Base-by-base conservation (phyloP, 2,113 vertebrate species). In the Gopherus flavomarginatus region DNA sequence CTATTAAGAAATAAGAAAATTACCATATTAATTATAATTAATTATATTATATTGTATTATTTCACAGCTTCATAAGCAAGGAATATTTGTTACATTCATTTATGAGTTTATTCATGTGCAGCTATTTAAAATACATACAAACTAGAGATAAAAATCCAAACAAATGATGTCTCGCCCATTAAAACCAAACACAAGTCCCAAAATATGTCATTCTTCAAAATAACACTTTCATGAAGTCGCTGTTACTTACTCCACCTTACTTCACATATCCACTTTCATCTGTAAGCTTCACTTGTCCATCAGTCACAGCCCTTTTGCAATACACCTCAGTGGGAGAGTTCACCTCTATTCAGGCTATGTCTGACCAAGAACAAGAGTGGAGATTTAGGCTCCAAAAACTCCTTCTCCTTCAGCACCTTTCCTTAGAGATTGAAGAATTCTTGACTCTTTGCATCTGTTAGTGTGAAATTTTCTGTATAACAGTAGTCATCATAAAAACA, bases 351-450 rank as follows among this genome's bases (percentile, higher is more conserved):
- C 50, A 1, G 42, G 53, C 29, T 47, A 11, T 44, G 81, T 83
- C 54, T 87, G 80, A 35, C 5, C 79, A 86, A 81, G 86, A 86
- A 78, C 7, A 29, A 24, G 11, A 29, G 10, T 11, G 69, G 81
- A 85, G 35, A n/a, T 26, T 85, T 26, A 52, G 44, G 85, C 38
- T 94, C 89, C 81, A 90, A 90, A 72, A 96, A 92, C 57, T 3
- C 31, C 31, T n/a, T 42, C 88, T 79, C 57, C 50, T 85, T 83
- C 92, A 85, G 79, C 72, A 26, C 17, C 9, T 79, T 95, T 91
- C 90, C 87, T 85, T 27, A 19, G 54, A 83, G 88, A 7, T 47
- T 52, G 22, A 26, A 79, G 87, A 93, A 89, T 59, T 79, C 53
- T 44, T 65, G 11, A 47, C 27, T 87, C 89, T 87, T 59, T 92